Base-by-base conservation (phyloP, 2,888 invertebrate species). In the Globia sparganii region DNA sequence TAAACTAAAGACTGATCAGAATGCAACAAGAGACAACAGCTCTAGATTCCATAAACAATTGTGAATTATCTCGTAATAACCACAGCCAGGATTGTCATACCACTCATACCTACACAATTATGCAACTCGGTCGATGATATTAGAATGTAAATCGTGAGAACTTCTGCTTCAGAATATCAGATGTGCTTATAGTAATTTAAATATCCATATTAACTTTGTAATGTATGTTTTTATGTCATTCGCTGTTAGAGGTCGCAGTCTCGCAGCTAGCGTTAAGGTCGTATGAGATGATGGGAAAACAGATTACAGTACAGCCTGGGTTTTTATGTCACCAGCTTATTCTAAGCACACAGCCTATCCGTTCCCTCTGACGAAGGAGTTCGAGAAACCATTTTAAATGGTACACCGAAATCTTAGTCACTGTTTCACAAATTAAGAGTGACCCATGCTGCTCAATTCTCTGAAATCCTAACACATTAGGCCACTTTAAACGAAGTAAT, bases 391-490 rank as follows among this genome's bases (percentile, higher is more conserved):
- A 37, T 67, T 62, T 69, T 66, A 69, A 76, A 75, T 70, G 34
- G 11, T 73, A 46, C 65, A 15, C 56, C n/a, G n/a, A 80, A 86
- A 78, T 80, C 80, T 78, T 78, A 78, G 80, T 83, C 80, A 86
- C 59, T 66, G 56, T 59, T 71, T 70, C 59, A 61, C 64, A 64
- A 75, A 78, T 74, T 82, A 67, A 66, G 62, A 62, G 34, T 80
- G 72, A 71, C 56, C 59, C 64, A 87, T 72, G 59, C 78, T 73
- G 37, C 18, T 25, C 70, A 75, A 71, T 87, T 84, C 80, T 65
- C n/a, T 74, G 84, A 76, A 87, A 80, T 78, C 34, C 56, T 73
- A 77, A 80, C 85, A 78, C 75, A 78, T 87, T 83, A 83, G 64
- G 21, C 43, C 75, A 81, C 31, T 79, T 79, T 77, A 77, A 56